phyloP scores from a whole-genome alignment of 2,113 vertebrate genomes.

The Bolborhynchus lineola region DNA sequence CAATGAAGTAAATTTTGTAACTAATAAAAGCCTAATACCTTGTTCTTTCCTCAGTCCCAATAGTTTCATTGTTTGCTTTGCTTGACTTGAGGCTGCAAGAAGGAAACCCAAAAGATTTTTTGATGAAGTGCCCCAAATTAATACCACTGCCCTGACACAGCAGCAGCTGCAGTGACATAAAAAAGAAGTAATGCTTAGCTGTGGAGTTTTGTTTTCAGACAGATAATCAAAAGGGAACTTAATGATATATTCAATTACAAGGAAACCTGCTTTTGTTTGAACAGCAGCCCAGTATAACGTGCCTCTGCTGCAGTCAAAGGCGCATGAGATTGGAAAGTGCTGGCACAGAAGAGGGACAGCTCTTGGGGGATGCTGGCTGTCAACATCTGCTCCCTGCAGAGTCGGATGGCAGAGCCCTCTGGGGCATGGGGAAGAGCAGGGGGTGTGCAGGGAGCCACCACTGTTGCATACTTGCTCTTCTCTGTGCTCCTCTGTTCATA shows the following conservation, averaged over 20 bases:
- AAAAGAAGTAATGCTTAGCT: conserved; percentile 54
- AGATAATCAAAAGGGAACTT: conserved; percentile 52
- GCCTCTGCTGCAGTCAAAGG: background rate
- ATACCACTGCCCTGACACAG: conserved; percentile 15
- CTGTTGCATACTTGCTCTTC: rapidly evolving
- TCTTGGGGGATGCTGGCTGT: background rate
- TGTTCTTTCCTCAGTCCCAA: background rate
- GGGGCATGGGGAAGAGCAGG: background rate
- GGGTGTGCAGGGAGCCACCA: no score
- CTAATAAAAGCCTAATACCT: conserved; percentile 14
- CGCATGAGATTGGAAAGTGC: background rate
- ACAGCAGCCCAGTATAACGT: rapidly evolving
- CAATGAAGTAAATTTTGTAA: conserved; percentile 24
- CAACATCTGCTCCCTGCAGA: background rate
- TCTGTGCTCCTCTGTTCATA: rapidly evolving
- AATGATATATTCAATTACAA: background rate
- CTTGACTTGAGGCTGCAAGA: conserved; percentile 4
- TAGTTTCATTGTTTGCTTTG: conserved; percentile 38
- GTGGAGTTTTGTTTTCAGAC: conserved; percentile 43
- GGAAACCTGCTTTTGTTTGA: background rate
- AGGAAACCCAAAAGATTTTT: background rate
- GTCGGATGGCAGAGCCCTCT: background rate
- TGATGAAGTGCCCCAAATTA: background rate
- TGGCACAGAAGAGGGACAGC: background rate
- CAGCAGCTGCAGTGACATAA: background rate